Base-by-base conservation (phyloP, 2,888 invertebrate species). In the Mesochorus sp. region DNA sequence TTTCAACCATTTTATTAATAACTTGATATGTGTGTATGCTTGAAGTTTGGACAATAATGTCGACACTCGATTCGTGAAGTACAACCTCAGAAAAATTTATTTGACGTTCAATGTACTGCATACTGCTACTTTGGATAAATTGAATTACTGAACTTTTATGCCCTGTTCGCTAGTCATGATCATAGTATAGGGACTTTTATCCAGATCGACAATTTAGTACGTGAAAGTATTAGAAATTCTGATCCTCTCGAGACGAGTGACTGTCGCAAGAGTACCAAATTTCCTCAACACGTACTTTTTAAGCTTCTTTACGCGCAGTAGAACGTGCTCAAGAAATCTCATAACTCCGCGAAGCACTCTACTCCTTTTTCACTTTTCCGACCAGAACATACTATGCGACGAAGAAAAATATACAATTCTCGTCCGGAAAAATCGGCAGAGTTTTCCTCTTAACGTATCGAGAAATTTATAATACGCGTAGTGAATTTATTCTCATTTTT, bases 131-230 rank as follows among this genome's bases (percentile, higher is more conserved):
- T 42, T n/a, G 31, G 47, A 47, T 28, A 37, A 76, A 64, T 62
- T 55, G 47, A 62, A 76, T 76, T 21, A 14, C 21, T 28, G 37
- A 62, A 44, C 67, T 67, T 53, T 68, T 61, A 44, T 74, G 31
- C 34, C 61, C 67, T 74, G 31, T 42, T 53, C 67, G 28, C 31
- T 62, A 26, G 17, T 26, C 37, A 39, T 49, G 17, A 21, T 26
- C 47, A 31, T 10, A 21, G 62, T 49, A 31, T 55, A n/a, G n/a
- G n/a, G 12, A 31, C 21, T 31, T 44, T 12, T 39, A 10, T 39
- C n/a, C 37, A 14, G 42, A 28, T 39, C 21, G 59, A 49, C 59
- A 31, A n/a, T 34, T 75, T 14, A 34, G 31, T 31, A 44, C 44
- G 61, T 28, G 34, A 34, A 44, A 37, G 14, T 61, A 55, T 51